These are phyloP conservation scores for Fukomys damarensis DNA, from an alignment of 2,113 vertebrate species.

Conservation along the genomic window DNA sequence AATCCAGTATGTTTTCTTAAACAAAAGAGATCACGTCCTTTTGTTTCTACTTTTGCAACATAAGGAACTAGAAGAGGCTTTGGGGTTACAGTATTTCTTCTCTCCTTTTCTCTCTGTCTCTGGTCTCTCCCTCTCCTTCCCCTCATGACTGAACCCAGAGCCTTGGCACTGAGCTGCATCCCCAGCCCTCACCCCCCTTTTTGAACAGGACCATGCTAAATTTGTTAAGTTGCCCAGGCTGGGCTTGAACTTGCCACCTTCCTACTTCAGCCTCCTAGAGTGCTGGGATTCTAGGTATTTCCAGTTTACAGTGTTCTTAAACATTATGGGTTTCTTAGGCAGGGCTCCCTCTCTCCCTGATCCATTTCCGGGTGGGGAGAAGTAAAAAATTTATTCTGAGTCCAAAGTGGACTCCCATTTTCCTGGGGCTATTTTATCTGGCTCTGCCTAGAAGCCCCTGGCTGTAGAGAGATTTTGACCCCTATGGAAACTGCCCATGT, in stretches of 20 bases:
- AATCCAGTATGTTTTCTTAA: slow-evolving; percentile 16
- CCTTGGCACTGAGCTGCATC: neutral
- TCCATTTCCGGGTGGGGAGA: neutral
- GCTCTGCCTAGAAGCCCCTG: neutral
- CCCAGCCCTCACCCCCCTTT: neutral
- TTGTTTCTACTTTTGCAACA: neutral
- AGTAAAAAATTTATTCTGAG: slow-evolving; percentile 16
- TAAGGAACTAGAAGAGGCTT: neutral
- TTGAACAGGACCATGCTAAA: neutral
- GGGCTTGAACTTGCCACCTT: neutral
- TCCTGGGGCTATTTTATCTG: neutral
- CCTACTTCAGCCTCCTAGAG: neutral
- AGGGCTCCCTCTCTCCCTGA: neutral
- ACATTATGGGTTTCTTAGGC: neutral
- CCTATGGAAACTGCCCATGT: neutral
- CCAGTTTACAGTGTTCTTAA: neutral
- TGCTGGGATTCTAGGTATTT: neutral
- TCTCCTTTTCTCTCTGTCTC: neutral
- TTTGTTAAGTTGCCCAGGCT: neutral
- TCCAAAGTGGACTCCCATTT: neutral
- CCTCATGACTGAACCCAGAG: neutral
- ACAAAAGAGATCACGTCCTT: slow-evolving; percentile 25
- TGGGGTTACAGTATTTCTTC: neutral
- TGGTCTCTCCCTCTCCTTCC: neutral
- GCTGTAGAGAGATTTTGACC: neutral